Percentiles rank a stretch among this genome's conserved stretches.
These are phyloP conservation scores for Drosophila kurseongensis DNA, from an alignment of 1,140 invertebrate species.

Conservation along the genomic window DNA sequence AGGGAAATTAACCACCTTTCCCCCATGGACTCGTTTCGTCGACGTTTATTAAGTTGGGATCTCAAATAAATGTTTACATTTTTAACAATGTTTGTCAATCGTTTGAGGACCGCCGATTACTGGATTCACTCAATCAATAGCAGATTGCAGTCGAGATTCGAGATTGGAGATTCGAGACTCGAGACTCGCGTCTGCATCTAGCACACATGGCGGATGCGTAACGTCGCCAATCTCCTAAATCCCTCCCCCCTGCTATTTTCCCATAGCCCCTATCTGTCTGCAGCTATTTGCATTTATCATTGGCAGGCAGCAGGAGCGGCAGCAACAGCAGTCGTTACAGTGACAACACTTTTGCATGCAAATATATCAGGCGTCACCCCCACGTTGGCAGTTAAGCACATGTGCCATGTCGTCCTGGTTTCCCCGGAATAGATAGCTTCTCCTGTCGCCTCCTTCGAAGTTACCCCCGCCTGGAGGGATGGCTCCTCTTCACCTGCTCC, in stretches of 20 bases:
- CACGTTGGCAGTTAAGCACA: conserved; percentile 65
- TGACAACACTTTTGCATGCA: conserved; percentile 66
- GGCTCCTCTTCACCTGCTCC: conserved; percentile 8
- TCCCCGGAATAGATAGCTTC: conserved; percentile 2
- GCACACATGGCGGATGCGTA: conserved; percentile 42
- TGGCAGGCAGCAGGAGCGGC: conserved; percentile 43
- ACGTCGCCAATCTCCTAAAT: background rate
- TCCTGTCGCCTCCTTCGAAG: background rate
- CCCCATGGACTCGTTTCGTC: conserved; percentile 11
- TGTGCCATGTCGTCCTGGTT: conserved; percentile 50
- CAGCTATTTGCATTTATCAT: conserved; percentile 63
- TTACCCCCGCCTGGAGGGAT: conserved; percentile 8
- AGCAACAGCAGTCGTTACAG: conserved; percentile 18
- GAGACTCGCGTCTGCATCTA: background rate
- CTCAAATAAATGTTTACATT: conserved; percentile 27
- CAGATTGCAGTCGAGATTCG: conserved; percentile 35
- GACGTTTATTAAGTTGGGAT: conserved; percentile 5
- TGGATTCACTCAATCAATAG: conserved; percentile 24
- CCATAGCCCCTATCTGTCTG: conserved; percentile 12
- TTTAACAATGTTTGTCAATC: conserved; percentile 43
- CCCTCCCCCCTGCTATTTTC: background rate
- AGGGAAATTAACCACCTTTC: conserved; percentile 16
- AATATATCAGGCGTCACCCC: conserved; percentile 59
- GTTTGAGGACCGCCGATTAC: conserved; percentile 25
- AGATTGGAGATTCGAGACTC: background rate